Conservation (phyloP, 2,888 invertebrate genomes). For the Ditula angustiorana region DNA sequence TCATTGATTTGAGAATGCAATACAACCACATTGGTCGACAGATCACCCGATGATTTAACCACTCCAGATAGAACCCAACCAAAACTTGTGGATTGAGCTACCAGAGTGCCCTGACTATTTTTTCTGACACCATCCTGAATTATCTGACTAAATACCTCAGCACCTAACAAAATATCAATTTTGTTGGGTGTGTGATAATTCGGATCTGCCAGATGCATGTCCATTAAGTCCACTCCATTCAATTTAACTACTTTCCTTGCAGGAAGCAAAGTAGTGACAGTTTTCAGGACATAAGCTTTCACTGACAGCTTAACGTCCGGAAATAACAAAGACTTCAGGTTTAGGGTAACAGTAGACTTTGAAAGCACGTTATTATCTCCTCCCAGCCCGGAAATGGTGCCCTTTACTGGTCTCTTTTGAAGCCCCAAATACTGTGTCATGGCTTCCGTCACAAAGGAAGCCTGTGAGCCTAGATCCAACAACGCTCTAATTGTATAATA, state of each 20-base stretch:
- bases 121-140: conserved; percentile 42
- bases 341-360: conserved; percentile 6
- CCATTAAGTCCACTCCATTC: conserved; percentile 21
- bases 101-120: conserved; percentile 33
- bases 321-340: conserved; percentile 8
- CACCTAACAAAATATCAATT: conserved; percentile 43
- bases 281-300: conserved; percentile 15
- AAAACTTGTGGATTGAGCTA: conserved; percentile 46
- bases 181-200: conserved; percentile 15
- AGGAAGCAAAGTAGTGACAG: conserved; percentile 2
- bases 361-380: conserved; percentile 26
- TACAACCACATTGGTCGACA: conserved; percentile 2
- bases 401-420: conserved; percentile 24
- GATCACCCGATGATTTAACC: not conserved
- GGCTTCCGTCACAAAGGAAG: conserved; percentile 12
- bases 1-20: conserved; percentile 11
- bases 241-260: conserved; percentile 1
- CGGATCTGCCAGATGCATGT: conserved; percentile 40
- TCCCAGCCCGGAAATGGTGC: conserved; percentile 40
- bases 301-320: conserved; percentile 1
- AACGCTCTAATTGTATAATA: not conserved
- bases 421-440: conserved; percentile 40
- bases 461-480: conserved; percentile 11
- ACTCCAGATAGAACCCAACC: conserved; percentile 47
- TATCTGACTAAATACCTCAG: conserved; percentile 44